phyloP scores from a whole-genome alignment of 2,113 vertebrate species.

The Colaptes auratus region DNA sequence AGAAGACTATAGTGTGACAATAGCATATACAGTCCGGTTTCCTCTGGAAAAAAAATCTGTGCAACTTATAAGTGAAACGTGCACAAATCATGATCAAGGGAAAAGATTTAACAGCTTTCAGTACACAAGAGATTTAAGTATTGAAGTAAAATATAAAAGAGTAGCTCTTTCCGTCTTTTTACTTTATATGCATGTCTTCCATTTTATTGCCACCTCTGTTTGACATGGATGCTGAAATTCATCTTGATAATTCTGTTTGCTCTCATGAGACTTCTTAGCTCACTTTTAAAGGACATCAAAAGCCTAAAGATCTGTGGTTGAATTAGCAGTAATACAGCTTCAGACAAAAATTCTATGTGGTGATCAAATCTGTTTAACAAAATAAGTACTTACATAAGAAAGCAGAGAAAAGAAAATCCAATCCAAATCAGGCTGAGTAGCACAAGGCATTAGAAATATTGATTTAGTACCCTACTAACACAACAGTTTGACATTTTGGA shows the following conservation, averaged over 20 bases:
- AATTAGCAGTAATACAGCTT: not conserved
- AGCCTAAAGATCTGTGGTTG: not conserved
- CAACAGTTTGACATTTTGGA: not conserved
- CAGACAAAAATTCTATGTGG: not conserved
- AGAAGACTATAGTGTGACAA: not conserved
- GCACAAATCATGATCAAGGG: not conserved
- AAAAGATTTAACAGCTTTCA: conserved; percentile 14
- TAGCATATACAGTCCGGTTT: not conserved
- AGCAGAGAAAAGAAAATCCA: not conserved
- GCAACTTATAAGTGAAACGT: not conserved
- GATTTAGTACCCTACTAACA: not conserved
- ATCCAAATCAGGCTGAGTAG: not conserved
- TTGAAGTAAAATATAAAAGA: not conserved
- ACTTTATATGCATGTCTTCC: not conserved
- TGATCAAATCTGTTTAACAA: not conserved
- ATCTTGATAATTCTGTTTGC: not conserved
- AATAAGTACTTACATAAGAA: not conserved
- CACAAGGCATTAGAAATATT: not conserved
- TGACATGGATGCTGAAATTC: not conserved
- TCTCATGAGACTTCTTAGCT: not conserved
- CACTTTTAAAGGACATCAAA: not conserved
- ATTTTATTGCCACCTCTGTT: not conserved
- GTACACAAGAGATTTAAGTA: not conserved
- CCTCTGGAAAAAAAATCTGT: not conserved
- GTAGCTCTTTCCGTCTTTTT: not conserved